These are phyloP conservation scores for Gymnoscopelus braueri DNA, from an alignment of 2,797 vertebrate genomes.

Conservation along the genomic window DNA sequence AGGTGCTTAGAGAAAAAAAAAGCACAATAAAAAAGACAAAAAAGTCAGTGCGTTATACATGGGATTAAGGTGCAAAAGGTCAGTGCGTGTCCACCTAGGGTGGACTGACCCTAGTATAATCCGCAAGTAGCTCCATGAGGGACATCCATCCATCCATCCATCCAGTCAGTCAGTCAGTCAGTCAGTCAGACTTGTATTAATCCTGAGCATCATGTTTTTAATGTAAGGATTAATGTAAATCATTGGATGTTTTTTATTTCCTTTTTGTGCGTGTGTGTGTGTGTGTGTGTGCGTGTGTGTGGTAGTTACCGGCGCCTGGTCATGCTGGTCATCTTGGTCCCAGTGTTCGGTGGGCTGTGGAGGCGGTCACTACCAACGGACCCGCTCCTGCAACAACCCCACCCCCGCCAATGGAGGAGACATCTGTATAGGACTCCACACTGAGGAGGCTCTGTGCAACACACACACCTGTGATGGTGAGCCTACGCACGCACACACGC, in stretches of 20 bases:
- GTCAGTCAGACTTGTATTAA: constrained; percentile 10
- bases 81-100: too few relatives aligned
- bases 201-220: not conserved
- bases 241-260: not conserved
- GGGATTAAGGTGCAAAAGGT: too few relatives aligned
- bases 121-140: too few relatives aligned
- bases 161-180: not conserved
- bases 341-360: constrained; percentile 95
- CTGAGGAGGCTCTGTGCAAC: constrained; percentile 96
- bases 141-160: too few relatives aligned
- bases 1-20: too few relatives aligned
- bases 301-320: constrained; percentile 93
- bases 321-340: constrained; percentile 98
- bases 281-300: constrained; percentile 35
- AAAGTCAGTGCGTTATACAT: too few relatives aligned
- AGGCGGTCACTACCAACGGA: constrained; percentile 96
- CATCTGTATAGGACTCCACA: constrained; percentile 98
- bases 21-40: too few relatives aligned
- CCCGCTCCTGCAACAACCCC: constrained; percentile 92
- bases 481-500: constrained; percentile 22
- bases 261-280: constrained; percentile 44
- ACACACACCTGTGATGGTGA: constrained; percentile 95
- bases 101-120: too few relatives aligned
- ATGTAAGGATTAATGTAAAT: not conserved
- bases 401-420: constrained; percentile 87